These are phyloP conservation scores for Bos javanicus DNA, from an alignment of 2,113 vertebrate species.

Conservation along the genomic window DNA sequence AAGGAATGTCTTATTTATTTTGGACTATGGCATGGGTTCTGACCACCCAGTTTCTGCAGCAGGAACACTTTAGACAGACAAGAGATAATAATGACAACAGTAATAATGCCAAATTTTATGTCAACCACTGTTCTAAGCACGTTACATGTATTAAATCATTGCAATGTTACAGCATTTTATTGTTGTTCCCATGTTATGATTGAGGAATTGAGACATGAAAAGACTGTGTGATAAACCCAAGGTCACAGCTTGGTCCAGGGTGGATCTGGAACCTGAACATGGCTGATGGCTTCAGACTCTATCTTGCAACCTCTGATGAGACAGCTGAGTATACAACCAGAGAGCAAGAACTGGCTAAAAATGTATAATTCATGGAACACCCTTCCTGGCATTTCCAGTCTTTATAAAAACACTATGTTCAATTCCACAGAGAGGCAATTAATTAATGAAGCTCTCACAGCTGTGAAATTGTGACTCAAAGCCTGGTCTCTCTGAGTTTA, in stretches of 20 bases:
- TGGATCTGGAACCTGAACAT: too few species aligned
- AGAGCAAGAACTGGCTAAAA: background rate
- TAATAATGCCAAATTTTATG: background rate
- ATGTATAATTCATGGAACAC: background rate
- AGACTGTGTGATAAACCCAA: background rate
- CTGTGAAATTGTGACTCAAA: background rate
- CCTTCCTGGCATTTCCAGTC: background rate
- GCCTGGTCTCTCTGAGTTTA: background rate
- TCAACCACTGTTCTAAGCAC: background rate
- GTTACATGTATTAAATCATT: background rate
- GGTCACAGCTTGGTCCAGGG: background rate
- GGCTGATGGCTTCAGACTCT: background rate
- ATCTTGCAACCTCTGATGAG: fast-evolving
- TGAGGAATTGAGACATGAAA: background rate
- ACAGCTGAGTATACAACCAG: fast-evolving
- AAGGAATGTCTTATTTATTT: background rate
- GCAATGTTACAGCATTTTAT: background rate
- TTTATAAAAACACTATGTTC: background rate
- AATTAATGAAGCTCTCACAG: background rate
- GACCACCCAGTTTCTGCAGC: background rate
- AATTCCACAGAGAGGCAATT: background rate
- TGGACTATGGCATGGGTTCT: background rate
- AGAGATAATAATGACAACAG: background rate
- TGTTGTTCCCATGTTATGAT: background rate
- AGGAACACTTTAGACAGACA: background rate